phyloP scores from a whole-genome alignment of 2,888 invertebrate species.

The Galerucella pusilla region DNA sequence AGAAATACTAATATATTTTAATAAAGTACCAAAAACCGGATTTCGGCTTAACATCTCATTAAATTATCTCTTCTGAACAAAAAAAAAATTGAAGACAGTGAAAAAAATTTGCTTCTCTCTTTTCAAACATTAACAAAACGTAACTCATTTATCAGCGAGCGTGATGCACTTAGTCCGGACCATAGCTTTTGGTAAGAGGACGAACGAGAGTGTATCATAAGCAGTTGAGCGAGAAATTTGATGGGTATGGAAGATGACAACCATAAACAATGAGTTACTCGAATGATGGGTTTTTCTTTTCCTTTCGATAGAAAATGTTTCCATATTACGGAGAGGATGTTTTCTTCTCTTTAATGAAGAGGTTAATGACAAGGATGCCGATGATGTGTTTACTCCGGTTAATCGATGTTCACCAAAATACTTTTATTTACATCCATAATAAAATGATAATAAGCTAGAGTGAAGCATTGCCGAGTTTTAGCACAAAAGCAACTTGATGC shows the following conservation, averaged over 20 bases:
- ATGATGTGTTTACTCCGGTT: background rate
- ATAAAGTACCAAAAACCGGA: too few relatives aligned
- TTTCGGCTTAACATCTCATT: too few relatives aligned
- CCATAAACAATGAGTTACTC: conserved; percentile 39
- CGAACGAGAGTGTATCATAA: conserved; percentile 44
- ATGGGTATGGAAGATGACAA: conserved; percentile 44
- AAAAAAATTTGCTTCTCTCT: too few relatives aligned
- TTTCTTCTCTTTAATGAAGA: conserved; percentile 3
- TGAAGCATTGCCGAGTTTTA: too few relatives aligned
- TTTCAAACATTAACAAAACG: too few relatives aligned
- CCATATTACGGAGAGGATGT: conserved; percentile 9
- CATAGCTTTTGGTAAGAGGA: conserved; percentile 30
- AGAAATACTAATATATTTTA: too few relatives aligned
- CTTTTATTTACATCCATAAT: too few relatives aligned
- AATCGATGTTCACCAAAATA: too few relatives aligned
- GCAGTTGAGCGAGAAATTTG: conserved; percentile 50
- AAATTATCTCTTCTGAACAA: too few relatives aligned
- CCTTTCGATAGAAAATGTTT: conserved; percentile 20
- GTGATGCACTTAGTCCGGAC: conserved; percentile 3
- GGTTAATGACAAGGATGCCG: conserved; percentile 1
- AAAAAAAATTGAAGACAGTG: too few relatives aligned
- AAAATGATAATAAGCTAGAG: too few relatives aligned
- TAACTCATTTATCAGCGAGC: background rate
- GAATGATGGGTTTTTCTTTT: conserved; percentile 33
- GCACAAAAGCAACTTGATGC: too few relatives aligned